These are phyloP conservation scores for Ptychodera flava DNA, from an alignment of 35 echinoderm and acorn worm genomes.

Conservation along the genomic window DNA sequence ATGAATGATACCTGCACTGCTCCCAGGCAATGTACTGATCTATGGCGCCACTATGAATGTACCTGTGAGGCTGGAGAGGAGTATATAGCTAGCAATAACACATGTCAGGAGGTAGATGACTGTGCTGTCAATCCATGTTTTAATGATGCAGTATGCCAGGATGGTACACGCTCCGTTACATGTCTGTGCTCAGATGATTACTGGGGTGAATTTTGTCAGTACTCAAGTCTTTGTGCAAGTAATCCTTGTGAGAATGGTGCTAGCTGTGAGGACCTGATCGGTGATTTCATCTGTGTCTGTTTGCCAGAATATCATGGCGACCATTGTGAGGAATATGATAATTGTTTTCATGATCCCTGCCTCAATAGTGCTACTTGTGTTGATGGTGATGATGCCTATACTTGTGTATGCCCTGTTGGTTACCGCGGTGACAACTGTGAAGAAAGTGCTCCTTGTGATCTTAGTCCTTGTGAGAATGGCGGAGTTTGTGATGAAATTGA, in stretches of 20 bases:
- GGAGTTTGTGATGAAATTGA: constrained; percentile 51
- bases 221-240: not conserved
- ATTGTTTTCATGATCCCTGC: not conserved
- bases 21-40: not conserved
- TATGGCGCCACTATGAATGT: not conserved
- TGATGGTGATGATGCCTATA: not conserved
- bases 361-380: not conserved
- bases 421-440: constrained; percentile 73
- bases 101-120: not conserved
- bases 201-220: not conserved
- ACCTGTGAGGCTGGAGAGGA: not conserved
- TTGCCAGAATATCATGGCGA: constrained; percentile 66
- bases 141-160: not conserved
- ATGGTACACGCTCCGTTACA: not conserved
- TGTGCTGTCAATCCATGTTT: not conserved
- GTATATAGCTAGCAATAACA: not conserved
- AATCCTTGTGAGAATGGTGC: not conserved
- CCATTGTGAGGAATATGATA: constrained; percentile 37
- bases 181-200: not conserved
- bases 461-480: constrained; percentile 45
- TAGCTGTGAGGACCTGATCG: not conserved
- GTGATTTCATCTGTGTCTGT: constrained; percentile 37
- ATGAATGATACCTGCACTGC: not conserved
- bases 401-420: constrained; percentile 71
- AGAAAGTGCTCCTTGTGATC: constrained; percentile 51